Evolutionary conservation across 2,113 vertebrate species (phyloP).

Genomic region (Lamprotornis superbus): DNA sequence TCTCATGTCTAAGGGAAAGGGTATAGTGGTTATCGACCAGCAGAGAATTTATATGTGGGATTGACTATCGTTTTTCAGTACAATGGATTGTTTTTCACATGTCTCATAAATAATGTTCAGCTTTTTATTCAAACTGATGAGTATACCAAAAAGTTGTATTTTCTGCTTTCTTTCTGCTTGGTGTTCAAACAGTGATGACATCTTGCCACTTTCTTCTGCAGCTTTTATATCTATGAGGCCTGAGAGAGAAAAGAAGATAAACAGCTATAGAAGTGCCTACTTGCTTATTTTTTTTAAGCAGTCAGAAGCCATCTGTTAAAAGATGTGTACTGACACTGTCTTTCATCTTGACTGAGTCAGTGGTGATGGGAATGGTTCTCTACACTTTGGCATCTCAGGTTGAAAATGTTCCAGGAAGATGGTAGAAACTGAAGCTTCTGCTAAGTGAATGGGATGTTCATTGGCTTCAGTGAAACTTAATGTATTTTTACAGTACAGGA

Average conservation of each 20-base stretch:
- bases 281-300: neutral
- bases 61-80: slow-evolving; percentile 34
- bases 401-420: neutral
- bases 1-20: slow-evolving; percentile 31
- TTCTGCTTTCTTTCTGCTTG: slow-evolving; percentile 23
- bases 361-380: neutral
- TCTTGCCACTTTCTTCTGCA: neutral
- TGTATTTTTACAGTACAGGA: neutral
- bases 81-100: neutral
- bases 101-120: slow-evolving; percentile 44
- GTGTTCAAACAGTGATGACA: slow-evolving; percentile 11
- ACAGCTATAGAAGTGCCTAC: neutral
- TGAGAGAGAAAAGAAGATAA: neutral
- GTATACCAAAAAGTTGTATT: slow-evolving; percentile 21
- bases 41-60: slow-evolving; percentile 50
- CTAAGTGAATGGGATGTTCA: neutral
- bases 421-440: neutral
- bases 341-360: neutral
- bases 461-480: neutral
- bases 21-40: slow-evolving; percentile 55
- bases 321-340: neutral
- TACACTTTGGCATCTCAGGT: neutral
- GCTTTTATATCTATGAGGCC: slow-evolving; percentile 9
- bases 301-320: slow-evolving; percentile 19
- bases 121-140: slow-evolving; percentile 47